Evolutionary conservation across 35 echinoderm and acorn worm genomes (phyloP).

Genomic region (Eucidaris tribuloides): DNA sequence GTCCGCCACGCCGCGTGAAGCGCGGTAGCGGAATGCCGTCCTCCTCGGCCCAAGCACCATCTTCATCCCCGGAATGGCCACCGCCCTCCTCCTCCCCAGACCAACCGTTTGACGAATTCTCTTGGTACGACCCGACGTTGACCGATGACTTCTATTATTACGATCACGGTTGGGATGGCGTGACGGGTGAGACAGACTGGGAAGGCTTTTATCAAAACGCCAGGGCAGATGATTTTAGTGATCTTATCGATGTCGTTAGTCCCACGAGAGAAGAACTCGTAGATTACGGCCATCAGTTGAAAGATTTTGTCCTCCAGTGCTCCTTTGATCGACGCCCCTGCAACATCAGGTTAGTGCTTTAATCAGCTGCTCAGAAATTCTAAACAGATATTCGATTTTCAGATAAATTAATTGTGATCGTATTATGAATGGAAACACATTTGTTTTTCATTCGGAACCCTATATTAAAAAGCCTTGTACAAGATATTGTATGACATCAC

Average conservation of each 20-base stretch:
- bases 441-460: background rate
- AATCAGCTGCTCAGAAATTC: background rate
- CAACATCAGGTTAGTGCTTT: slow-evolving; percentile 56
- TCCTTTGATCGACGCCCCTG: slow-evolving; percentile 56
- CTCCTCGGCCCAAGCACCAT: no score
- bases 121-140: background rate
- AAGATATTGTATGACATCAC: background rate
- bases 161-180: slow-evolving; percentile 32
- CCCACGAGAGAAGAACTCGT: slow-evolving; percentile 50
- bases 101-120: slow-evolving; percentile 7
- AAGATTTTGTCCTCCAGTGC: slow-evolving; percentile 65
- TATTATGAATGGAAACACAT: background rate
- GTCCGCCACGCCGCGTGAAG: no score
- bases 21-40: no score
- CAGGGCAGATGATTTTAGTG: slow-evolving; percentile 61
- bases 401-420: background rate
- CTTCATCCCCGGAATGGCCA: no score
- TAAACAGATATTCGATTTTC: background rate
- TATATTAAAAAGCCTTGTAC: no score
- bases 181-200: slow-evolving; percentile 51
- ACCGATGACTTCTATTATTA: slow-evolving; percentile 36
- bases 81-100: background rate
- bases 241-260: slow-evolving; percentile 49
- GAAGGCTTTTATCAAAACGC: slow-evolving; percentile 38
- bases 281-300: slow-evolving; percentile 54